A percentile compares a stretch with the other conserved stretches of the same genome.
Conservation (phyloP, 2,797 vertebrate species). For the Arctocebus calabarensis region DNA sequence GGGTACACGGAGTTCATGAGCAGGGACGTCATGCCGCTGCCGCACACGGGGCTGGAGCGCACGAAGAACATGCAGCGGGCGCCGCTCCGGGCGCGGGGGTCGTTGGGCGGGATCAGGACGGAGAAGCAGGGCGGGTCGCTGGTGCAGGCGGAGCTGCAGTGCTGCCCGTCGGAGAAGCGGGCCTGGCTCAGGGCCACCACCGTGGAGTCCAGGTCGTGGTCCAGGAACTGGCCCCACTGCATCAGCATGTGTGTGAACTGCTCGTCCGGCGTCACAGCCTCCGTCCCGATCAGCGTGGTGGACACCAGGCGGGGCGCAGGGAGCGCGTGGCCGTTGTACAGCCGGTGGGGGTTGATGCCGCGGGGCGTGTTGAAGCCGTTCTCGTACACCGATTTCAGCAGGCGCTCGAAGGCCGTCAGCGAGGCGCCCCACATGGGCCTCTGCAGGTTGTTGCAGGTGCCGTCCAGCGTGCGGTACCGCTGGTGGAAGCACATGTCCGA, state of each 20-base stretch:
- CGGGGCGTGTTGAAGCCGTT: constrained; percentile 98
- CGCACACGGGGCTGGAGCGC: constrained; percentile 97
- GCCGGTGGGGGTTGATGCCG: constrained; percentile 89
- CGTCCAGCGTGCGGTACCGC: constrained; percentile 97
- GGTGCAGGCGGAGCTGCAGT: constrained; percentile 94
- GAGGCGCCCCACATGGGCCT: constrained; percentile 99
- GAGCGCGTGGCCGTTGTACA: constrained; percentile 91
- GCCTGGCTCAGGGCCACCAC: constrained; percentile 97
- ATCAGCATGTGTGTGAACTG: constrained; percentile 98
- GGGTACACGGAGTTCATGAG: constrained; percentile 99
- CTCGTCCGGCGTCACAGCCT: constrained; percentile 95
- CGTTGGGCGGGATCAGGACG: constrained; percentile 95
- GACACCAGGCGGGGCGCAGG: constrained; percentile 96
- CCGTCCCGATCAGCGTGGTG: constrained; percentile 94
- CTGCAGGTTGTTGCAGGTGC: constrained; percentile 99
- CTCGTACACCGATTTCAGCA: constrained; percentile 96
- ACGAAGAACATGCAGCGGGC: constrained; percentile 99
- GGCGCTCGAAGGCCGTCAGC: constrained; percentile 96
- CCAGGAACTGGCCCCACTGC: constrained; percentile 99
- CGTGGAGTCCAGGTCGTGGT: constrained; percentile 97
- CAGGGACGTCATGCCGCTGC: constrained; percentile 98
- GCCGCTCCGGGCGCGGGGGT: constrained; percentile 92
- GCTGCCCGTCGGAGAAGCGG: constrained; percentile 97
- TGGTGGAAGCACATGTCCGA: constrained; percentile 99
- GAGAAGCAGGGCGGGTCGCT: constrained; percentile 98